A percentile compares a stretch with the other conserved stretches of the same genome.
These are phyloP conservation scores for Zoanthus gigantus DNA, from an alignment of 92 coral and sea anemone species.

Conservation along the genomic window DNA sequence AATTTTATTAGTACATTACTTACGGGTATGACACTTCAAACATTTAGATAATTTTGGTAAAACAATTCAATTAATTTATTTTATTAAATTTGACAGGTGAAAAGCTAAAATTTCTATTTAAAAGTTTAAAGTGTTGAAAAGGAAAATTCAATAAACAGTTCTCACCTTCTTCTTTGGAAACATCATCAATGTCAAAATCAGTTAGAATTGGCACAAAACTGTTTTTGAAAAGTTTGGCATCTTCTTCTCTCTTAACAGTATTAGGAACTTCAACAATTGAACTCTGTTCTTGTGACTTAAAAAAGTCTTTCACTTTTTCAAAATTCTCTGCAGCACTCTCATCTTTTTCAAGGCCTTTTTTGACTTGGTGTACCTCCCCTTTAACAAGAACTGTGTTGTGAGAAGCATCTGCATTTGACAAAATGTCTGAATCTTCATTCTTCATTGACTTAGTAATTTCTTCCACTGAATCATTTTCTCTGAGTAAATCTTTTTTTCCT, in stretches of 20 bases:
- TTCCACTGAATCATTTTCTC: not conserved
- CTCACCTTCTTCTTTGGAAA: constrained; percentile 79
- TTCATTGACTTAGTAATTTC: constrained; percentile 28
- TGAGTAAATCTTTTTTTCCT: not conserved
- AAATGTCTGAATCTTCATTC: constrained; percentile 2
- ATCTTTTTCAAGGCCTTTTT: constrained; percentile 82
- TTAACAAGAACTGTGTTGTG: constrained; percentile 87
- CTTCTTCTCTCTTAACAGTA: constrained; percentile 90
- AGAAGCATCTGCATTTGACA: constrained; percentile 10
- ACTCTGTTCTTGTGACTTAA: constrained; percentile 93
- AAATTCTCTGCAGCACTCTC: constrained; percentile 84
- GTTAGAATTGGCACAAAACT: constrained; percentile 77
- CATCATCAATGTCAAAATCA: constrained; percentile 64
- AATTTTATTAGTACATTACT: too few species aligned
- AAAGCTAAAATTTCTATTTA: too few species aligned
- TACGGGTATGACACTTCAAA: too few species aligned
- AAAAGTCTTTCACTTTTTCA: constrained; percentile 92
- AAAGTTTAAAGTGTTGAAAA: too few species aligned
- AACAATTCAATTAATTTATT: too few species aligned
- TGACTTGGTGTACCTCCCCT: constrained; percentile 82
- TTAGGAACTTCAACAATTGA: constrained; percentile 95
- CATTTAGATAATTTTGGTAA: too few species aligned
- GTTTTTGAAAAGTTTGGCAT: constrained; percentile 67
- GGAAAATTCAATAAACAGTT: too few species aligned
- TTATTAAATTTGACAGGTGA: too few species aligned